Base-by-base conservation (phyloP, 2,888 invertebrate genomes). In the Tiliacea citrago region DNA sequence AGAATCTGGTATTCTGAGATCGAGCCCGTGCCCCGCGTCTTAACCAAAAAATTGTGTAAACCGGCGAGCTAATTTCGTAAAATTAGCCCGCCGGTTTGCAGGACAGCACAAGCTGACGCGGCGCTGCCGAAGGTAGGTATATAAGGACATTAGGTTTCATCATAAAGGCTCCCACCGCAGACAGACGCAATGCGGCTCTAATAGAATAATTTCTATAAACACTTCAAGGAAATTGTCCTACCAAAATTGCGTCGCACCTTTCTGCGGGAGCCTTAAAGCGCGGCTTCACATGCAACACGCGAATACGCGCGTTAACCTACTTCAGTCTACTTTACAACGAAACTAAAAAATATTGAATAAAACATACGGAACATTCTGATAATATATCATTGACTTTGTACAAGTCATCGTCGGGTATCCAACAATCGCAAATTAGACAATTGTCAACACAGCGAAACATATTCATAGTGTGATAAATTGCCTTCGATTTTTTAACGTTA, bases 401-500 rank as follows among this genome's bases (percentile, higher is more conserved):
- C 68, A 98, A 91, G 90, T 98, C 98, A 24, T 90, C 89, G n/a
- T 97, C 95, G 0, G 98, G 98, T 39, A 98, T 97, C 98, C 98
- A 98, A 89, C 98, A 98, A 91, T 98, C 98, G 2, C 98, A 98
- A 76, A 98, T 98, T 61, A 98, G 96, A 92, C 98, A 98, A 90
- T 98, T 98, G 90, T 98, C 98, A 91, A 98, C 98, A 91, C 98
- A 96, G 88, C 97, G 98, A 93, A 98, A 98, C 88, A 98, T 95
- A 93, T 99, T 99, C 95, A 99, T 96, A 0, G 98, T 98, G 90
- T 98, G 98, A 92, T 98, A 99, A 88, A 99, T 98, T 5, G 98
- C 98, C 92, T 98, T 99, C 92, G 98, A 98, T 93, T 99, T 99
- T 69, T 97, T 97, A n/a, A 98, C 98, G 97, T 98, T 98, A 29